Evolutionary conservation across 1,140 invertebrate species (phyloP).

Genomic region (Leptoteleia sp.): DNA sequence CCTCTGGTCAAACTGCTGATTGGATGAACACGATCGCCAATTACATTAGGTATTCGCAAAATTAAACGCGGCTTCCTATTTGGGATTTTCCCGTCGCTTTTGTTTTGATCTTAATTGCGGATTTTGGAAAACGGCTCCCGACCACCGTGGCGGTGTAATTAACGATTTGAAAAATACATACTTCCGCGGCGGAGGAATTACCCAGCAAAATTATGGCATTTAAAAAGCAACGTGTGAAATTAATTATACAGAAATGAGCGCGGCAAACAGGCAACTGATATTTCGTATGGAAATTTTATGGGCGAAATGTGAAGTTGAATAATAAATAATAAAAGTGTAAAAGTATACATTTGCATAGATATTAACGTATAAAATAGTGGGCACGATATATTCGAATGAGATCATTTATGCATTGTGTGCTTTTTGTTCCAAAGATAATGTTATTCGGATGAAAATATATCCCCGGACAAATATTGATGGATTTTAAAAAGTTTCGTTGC

Average conservation of each 20-base stretch:
- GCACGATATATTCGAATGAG: slow-evolving; percentile 30
- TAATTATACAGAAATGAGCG: slow-evolving; percentile 34
- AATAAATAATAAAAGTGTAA: slow-evolving; percentile 51
- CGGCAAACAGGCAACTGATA: slow-evolving; percentile 35
- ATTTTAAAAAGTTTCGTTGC: slow-evolving; percentile 13
- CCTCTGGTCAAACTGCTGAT: slow-evolving; percentile 50
- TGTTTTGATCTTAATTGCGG: slow-evolving; percentile 3
- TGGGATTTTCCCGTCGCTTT: slow-evolving; percentile 8
- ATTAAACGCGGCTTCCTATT: slow-evolving; percentile 25
- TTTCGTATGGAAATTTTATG: slow-evolving; percentile 52
- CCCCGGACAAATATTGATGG: slow-evolving; percentile 22
- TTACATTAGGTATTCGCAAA: slow-evolving; percentile 52
- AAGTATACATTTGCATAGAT: slow-evolving; percentile 51
- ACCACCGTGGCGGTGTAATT: too few relatives aligned
- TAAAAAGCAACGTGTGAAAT: slow-evolving; percentile 27
- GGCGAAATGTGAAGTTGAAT: slow-evolving; percentile 41
- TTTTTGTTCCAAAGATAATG: slow-evolving; percentile 23
- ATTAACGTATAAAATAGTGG: slow-evolving; percentile 41
- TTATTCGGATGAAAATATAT: slow-evolving; percentile 24
- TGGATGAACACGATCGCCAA: slow-evolving; percentile 37
- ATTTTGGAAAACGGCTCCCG: neutral
- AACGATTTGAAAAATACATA: neutral
- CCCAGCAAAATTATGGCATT: slow-evolving; percentile 9
- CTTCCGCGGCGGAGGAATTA: neutral
- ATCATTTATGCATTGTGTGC: slow-evolving; percentile 33